Evolutionary conservation across 2,113 vertebrate genomes (phyloP).

Genomic region (Datnioides undecimradiatus): DNA sequence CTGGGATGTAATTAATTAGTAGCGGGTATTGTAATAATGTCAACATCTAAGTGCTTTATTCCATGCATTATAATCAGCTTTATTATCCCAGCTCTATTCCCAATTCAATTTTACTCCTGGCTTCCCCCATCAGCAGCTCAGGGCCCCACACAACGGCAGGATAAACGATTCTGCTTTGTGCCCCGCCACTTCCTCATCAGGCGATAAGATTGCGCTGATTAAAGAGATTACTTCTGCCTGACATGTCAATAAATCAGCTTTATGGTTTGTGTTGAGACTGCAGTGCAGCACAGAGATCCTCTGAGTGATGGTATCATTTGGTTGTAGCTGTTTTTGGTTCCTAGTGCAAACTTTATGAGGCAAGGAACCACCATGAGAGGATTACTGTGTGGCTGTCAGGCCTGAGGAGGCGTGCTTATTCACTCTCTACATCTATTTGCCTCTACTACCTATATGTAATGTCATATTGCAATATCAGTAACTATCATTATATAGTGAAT

Average conservation of each 20-base stretch:
- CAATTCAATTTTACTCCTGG: constrained; percentile 59
- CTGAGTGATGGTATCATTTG: constrained; percentile 40
- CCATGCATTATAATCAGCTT: constrained; percentile 57
- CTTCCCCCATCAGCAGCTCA: constrained; percentile 42
- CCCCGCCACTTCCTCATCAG: constrained; percentile 59
- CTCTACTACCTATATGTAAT: no score
- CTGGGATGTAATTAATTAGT: constrained; percentile 58
- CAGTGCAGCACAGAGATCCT: constrained; percentile 33
- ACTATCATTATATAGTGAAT: no score
- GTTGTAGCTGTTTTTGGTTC: constrained; percentile 36
- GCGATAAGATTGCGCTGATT: constrained; percentile 71
- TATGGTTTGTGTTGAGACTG: constrained; percentile 49
- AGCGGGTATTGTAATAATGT: constrained; percentile 63
- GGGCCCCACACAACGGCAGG: constrained; percentile 50
- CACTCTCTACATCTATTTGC: constrained; percentile 16
- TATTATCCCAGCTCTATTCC: constrained; percentile 48
- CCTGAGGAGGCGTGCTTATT: background rate
- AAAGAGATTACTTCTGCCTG: constrained; percentile 75
- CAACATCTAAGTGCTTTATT: constrained; percentile 62
- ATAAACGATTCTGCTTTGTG: constrained; percentile 63
- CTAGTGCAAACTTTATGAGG: constrained; percentile 25
- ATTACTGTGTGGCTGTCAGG: background rate
- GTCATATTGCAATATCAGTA: no score
- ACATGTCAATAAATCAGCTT: constrained; percentile 73
- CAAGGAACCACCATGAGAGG: constrained; percentile 2